Percentiles rank a stretch among this genome's conserved stretches.
Conservation (phyloP, 2,113 vertebrate species). For the Toxostoma redivivum region DNA sequence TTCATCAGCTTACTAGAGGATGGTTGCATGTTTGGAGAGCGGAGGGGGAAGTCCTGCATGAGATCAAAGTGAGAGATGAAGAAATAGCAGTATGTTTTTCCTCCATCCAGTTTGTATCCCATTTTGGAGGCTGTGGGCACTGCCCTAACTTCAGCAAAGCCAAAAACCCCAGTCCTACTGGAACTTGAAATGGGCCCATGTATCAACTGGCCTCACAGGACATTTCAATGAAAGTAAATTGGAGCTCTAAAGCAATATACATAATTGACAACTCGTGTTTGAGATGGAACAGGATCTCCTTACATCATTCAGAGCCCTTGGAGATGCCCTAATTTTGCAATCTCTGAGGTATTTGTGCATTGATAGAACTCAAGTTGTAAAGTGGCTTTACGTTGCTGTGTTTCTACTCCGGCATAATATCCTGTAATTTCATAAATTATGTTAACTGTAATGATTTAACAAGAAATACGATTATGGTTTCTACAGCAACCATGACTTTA, state of each 20-base stretch:
- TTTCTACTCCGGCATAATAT: background rate
- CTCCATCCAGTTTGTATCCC: background rate
- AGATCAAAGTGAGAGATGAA: background rate
- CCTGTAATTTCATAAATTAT: constrained; percentile 28
- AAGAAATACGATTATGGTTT: constrained; percentile 45
- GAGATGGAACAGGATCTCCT: background rate
- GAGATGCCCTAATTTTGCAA: background rate
- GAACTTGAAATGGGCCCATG: background rate
- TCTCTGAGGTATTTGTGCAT: background rate
- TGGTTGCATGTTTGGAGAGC: accelerated
- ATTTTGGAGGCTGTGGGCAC: background rate
- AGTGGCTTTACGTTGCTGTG: background rate
- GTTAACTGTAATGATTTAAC: constrained; percentile 42
- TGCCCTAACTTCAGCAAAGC: background rate
- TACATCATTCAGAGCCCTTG: background rate
- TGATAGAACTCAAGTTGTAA: background rate
- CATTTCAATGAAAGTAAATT: background rate
- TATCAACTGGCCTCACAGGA: background rate
- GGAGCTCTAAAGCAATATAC: background rate
- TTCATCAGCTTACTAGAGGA: background rate
- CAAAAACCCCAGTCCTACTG: background rate
- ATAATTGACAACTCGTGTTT: background rate
- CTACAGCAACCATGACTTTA: constrained; percentile 15
- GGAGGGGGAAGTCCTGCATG: background rate
- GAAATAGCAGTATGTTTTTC: background rate